Base-by-base conservation (phyloP, 2,888 invertebrate genomes). In the Stenotaenia linearis region DNA sequence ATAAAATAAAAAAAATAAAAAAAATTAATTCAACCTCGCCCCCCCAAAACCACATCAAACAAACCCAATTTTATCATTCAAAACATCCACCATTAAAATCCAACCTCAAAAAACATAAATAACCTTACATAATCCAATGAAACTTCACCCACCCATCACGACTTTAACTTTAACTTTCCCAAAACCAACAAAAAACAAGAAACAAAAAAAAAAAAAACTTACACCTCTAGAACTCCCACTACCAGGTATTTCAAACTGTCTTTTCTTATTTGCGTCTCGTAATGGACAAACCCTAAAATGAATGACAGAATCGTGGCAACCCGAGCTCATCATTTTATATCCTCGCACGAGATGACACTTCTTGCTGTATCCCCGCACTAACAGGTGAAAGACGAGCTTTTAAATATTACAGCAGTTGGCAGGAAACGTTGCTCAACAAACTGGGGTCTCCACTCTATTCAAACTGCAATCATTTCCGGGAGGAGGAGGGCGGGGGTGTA, bases 231-330 rank as follows among this genome's bases (percentile, higher is more conserved):
- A 2, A 6, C 18, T 21, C 6, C 56, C 56, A 21, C 56, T 21
- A 18, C 2, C 18, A 7, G 69, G 69, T 10, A 69, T 78, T 28
- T 78, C 78, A 61, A 78, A 78, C n/a, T 18, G 32, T 32, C 61
- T 50, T n/a, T 78, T 78, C 56, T 78, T 78, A 30, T 61, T 61
- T 21, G 32, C 78, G 7, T 78, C 78, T 1, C 78, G 61, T 45
- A 80, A 25, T n/a, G 79, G 79, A 80, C 79, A 79, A 18, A 80
- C 80, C 25, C 80, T 56, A 37, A 80, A 80, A 56, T 80, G 80
- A 32, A 74, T 40, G 37, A 80, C 75, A 61, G 77, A 45, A 21
- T 80, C 74, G 32, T 76, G 75, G 32, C 80, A 80, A 18, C 77
- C 77, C 0, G 80, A 80, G 69, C 56, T 79, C 80, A 80, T 80